Conservation (phyloP, 2,888 invertebrate genomes). For the Chalcis sispes region DNA sequence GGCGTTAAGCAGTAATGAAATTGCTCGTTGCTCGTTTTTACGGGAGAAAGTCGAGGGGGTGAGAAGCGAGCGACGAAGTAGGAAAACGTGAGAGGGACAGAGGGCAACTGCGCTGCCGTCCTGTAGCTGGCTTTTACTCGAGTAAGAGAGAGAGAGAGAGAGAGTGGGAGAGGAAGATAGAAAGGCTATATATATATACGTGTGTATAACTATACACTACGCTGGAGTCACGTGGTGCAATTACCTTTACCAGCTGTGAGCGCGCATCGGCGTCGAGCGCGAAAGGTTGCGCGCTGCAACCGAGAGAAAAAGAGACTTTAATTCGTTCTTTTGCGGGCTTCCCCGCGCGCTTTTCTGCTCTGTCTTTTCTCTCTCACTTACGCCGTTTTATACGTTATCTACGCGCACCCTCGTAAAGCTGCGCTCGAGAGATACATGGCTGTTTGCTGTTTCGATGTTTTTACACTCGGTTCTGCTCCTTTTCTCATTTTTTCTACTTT, state of each 20-base stretch:
- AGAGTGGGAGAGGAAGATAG: slow-evolving; percentile 9
- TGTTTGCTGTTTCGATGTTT: slow-evolving; percentile 12
- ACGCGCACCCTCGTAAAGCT: slow-evolving; percentile 32
- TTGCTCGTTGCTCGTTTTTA: slow-evolving; percentile 76
- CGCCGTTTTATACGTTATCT: slow-evolving; percentile 43
- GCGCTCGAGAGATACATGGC: slow-evolving; percentile 31
- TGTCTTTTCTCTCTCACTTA: slow-evolving; percentile 1
- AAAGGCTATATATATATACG: background rate
- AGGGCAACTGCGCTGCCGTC: slow-evolving; percentile 29
- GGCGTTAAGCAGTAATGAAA: slow-evolving; percentile 78
- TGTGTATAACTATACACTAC: too few relatives aligned
- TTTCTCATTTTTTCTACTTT: too few relatives aligned
- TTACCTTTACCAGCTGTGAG: slow-evolving; percentile 73
- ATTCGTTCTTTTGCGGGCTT: slow-evolving; percentile 30
- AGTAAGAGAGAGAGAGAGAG: too few relatives aligned
- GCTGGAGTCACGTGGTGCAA: slow-evolving; percentile 74
- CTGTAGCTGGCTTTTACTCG: slow-evolving; percentile 9
- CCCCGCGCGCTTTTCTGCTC: background rate
- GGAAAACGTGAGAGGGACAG: slow-evolving; percentile 62
- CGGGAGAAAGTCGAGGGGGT: slow-evolving; percentile 51
- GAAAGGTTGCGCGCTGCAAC: too few relatives aligned
- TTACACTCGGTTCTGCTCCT: background rate
- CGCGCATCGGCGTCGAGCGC: too few relatives aligned
- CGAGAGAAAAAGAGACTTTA: slow-evolving; percentile 32
- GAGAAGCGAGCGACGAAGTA: slow-evolving; percentile 60